A percentile compares a stretch with the other conserved stretches of the same genome.
These are phyloP conservation scores for Athene noctua DNA, from an alignment of 2,113 vertebrate species.

Conservation along the genomic window DNA sequence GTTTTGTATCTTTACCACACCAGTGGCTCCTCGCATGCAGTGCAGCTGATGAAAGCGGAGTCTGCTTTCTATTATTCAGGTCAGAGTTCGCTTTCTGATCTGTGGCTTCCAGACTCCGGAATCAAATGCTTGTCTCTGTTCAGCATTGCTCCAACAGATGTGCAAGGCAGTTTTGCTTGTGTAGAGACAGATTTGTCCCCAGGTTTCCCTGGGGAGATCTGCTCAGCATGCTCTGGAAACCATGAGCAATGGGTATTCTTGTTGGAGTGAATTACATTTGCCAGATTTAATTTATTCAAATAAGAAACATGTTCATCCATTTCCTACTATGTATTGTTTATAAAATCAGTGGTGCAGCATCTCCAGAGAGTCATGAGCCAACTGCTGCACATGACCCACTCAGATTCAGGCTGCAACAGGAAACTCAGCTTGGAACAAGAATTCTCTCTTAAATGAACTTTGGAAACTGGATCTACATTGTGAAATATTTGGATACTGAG, in stretches of 20 bases:
- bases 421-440: conserved; percentile 40
- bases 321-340: conserved; percentile 20
- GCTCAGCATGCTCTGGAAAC: neutral
- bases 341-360: neutral
- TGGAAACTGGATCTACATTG: conserved; percentile 49
- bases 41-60: neutral
- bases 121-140: neutral
- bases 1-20: neutral
- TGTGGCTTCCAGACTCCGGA: neutral
- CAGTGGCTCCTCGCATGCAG: neutral
- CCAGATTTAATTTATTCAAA: conserved; percentile 40
- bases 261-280: neutral
- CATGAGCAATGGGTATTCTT: neutral
- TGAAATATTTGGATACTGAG: conserved; percentile 59
- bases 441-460: conserved; percentile 45
- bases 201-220: neutral
- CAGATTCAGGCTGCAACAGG: conserved; percentile 53
- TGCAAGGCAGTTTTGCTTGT: neutral
- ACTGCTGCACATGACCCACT: neutral
- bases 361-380: conserved; percentile 23
- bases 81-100: neutral
- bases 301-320: conserved; percentile 17
- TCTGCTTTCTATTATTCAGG: conserved; percentile 2
- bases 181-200: neutral
- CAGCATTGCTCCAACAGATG: neutral